Percentiles rank a stretch among this genome's conserved stretches.
Conservation (phyloP, 2,888 invertebrate species). For the Himalopsyche anomala region DNA sequence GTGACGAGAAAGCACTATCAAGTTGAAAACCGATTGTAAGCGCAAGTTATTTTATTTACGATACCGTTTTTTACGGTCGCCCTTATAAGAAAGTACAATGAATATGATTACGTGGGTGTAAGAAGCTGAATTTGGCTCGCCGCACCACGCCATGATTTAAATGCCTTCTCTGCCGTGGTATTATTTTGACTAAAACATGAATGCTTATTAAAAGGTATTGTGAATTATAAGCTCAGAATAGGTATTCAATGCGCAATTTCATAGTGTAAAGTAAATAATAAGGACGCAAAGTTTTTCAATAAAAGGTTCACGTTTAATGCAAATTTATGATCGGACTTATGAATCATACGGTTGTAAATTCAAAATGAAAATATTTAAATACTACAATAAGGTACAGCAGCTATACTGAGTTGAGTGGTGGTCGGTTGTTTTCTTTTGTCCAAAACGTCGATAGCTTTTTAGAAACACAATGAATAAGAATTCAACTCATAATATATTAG, state of each 20-base stretch:
- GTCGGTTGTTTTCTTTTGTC: too few species aligned
- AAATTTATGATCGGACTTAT: slow-evolving; percentile 14
- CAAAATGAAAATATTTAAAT: too few species aligned
- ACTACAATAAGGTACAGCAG: too few species aligned
- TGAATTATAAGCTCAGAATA: slow-evolving; percentile 3
- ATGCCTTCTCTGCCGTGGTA: background rate
- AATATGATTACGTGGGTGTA: slow-evolving; percentile 25
- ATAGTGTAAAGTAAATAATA: slow-evolving; percentile 42
- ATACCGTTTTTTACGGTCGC: slow-evolving; percentile 12
- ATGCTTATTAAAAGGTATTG: slow-evolving; percentile 42
- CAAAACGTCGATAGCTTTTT: too few species aligned
- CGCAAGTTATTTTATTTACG: background rate
- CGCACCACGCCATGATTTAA: slow-evolving; percentile 33
- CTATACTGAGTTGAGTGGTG: too few species aligned
- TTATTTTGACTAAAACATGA: slow-evolving; percentile 42
- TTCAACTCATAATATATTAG: too few species aligned
- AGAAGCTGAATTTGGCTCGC: slow-evolving; percentile 22
- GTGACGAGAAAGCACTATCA: too few species aligned
- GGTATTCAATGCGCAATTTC: slow-evolving; percentile 35
- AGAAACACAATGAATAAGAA: too few species aligned
- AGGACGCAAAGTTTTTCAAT: background rate
- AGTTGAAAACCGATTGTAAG: background rate
- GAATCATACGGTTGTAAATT: background rate
- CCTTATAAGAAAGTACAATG: slow-evolving; percentile 39
- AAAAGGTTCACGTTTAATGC: background rate